Percentiles rank a stretch among this genome's conserved stretches.
These are phyloP conservation scores for Andrena praecox DNA, from an alignment of 2,888 invertebrate genomes.

Conservation along the genomic window DNA sequence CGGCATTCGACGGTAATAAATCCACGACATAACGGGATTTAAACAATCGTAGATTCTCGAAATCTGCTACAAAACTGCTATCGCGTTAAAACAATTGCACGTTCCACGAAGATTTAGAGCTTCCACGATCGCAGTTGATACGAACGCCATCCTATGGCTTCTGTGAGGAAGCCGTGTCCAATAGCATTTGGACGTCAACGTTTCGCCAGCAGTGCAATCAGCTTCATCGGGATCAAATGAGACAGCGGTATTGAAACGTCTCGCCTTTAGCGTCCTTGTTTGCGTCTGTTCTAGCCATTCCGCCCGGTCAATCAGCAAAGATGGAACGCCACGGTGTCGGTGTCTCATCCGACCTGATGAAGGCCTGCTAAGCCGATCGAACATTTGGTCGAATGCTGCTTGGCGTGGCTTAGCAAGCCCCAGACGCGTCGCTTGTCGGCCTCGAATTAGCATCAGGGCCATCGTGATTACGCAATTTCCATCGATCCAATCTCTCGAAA, in stretches of 20 bases:
- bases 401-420: not conserved
- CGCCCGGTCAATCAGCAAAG: constrained; percentile 35
- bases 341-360: constrained; percentile 25
- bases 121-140: too few relatives aligned
- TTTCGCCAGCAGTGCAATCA: constrained; percentile 28
- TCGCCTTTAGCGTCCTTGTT: constrained; percentile 30
- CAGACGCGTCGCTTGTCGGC: constrained; percentile 12
- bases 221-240: constrained; percentile 12
- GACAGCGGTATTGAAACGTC: constrained; percentile 22
- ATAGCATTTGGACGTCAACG: constrained; percentile 34
- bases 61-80: not conserved
- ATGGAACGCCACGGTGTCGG: constrained; percentile 24
- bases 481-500: constrained; percentile 6
- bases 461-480: constrained; percentile 1
- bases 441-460: constrained; percentile 16
- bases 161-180: not conserved
- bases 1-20: too few relatives aligned
- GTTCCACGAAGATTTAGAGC: not conserved
- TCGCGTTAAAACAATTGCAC: too few relatives aligned
- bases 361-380: constrained; percentile 30
- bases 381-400: constrained; percentile 25
- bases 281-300: not conserved
- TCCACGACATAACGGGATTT: too few relatives aligned
- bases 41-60: too few relatives aligned
- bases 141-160: constrained; percentile 8